These are phyloP conservation scores for Rosalia funebris DNA, from an alignment of 2,888 invertebrate species.

Conservation along the genomic window DNA sequence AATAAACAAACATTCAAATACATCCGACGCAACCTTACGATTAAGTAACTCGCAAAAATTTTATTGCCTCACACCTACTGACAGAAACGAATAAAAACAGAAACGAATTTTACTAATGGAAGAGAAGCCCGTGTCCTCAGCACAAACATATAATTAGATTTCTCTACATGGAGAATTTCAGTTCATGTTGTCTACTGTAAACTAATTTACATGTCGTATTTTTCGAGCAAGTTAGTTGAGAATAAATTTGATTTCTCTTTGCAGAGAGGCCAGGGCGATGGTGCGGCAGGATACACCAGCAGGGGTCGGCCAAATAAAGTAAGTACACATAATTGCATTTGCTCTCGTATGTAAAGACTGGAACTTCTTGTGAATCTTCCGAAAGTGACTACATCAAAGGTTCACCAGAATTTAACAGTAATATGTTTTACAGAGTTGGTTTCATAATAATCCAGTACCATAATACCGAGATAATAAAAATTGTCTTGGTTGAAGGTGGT, in stretches of 20 bases:
- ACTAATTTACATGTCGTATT: slow-evolving; percentile 33
- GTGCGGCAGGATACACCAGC: slow-evolving; percentile 65
- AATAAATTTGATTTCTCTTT: slow-evolving; percentile 47
- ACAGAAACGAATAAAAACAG: too few relatives aligned
- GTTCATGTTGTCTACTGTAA: slow-evolving; percentile 20
- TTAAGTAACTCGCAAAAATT: too few relatives aligned
- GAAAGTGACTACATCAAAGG: slow-evolving; percentile 18
- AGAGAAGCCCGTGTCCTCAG: slow-evolving; percentile 5
- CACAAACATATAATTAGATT: slow-evolving; percentile 20
- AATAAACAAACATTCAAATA: too few relatives aligned
- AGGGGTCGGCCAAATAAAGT: slow-evolving; percentile 68
- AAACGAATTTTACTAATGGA: not conserved
- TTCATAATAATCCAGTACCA: too few relatives aligned
- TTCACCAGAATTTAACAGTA: not conserved
- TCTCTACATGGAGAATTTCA: slow-evolving; percentile 6
- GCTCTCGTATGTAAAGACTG: slow-evolving; percentile 17
- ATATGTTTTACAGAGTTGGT: not conserved
- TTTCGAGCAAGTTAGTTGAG: slow-evolving; percentile 22
- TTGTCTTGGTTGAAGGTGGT: too few relatives aligned
- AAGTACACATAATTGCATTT: slow-evolving; percentile 56
- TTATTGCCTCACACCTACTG: too few relatives aligned
- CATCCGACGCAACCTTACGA: too few relatives aligned
- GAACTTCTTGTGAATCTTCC: slow-evolving; percentile 23
- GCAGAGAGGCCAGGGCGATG: slow-evolving; percentile 67
- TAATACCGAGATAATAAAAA: too few relatives aligned